Percentiles rank a stretch among this genome's conserved stretches.
Conservation (phyloP, 1,140 invertebrate species). For the Achroia grisella region DNA sequence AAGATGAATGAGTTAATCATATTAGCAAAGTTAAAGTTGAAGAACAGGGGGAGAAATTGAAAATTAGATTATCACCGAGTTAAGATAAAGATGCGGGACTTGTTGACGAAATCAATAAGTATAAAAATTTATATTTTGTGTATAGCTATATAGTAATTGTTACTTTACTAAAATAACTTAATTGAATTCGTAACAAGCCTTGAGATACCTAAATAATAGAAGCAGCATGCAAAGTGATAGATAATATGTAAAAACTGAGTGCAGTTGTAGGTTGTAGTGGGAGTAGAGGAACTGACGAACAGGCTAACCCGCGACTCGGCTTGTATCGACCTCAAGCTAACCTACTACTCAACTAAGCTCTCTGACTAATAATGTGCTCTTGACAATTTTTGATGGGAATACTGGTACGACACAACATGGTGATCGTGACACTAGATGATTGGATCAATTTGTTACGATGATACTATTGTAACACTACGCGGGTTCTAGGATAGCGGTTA, state of each 20-base stretch:
- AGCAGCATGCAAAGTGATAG: conserved; percentile 68
- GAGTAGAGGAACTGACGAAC: conserved; percentile 54
- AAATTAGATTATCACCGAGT: conserved; percentile 40
- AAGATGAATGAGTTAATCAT: conserved; percentile 25
- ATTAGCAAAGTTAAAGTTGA: conserved; percentile 26
- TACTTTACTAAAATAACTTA: conserved; percentile 7
- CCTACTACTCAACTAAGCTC: conserved; percentile 63
- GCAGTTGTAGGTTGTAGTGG: conserved; percentile 58
- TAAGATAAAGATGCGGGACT: conserved; percentile 38
- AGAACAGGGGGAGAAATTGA: conserved; percentile 36
- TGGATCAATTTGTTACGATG: conserved; percentile 63
- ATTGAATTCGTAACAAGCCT: conserved; percentile 36
- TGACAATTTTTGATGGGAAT: conserved; percentile 49
- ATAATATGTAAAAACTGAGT: conserved; percentile 57
- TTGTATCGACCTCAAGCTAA: conserved; percentile 57
- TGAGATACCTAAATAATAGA: conserved; percentile 56
- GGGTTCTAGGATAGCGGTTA: conserved; percentile 66
- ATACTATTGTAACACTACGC: conserved; percentile 61
- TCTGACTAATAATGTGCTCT: conserved; percentile 62
- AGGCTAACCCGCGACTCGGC: conserved; percentile 52
- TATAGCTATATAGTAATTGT: too few relatives aligned
- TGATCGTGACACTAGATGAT: conserved; percentile 65
- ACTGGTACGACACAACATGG: conserved; percentile 53
- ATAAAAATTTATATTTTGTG: too few relatives aligned
- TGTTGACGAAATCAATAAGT: conserved; percentile 23